Conservation (phyloP, 2,888 invertebrate species). For the Caenorhabditis sinica region DNA sequence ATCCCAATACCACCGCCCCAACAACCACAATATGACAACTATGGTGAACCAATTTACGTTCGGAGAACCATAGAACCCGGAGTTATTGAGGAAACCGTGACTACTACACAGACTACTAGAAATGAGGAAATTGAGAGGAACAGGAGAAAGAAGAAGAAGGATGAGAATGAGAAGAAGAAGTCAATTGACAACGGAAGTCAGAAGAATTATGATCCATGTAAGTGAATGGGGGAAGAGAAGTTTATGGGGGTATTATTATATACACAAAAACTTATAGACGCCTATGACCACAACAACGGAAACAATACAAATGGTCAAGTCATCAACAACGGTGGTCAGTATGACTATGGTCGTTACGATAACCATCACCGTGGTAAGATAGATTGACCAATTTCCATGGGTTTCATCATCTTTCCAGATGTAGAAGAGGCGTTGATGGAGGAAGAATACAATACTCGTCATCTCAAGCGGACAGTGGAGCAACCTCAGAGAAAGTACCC, state of each 20-base stretch:
- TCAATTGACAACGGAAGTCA: slow-evolving; percentile 6
- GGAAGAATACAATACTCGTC: slow-evolving; percentile 54
- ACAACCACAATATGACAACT: slow-evolving; percentile 54
- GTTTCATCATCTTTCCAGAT: slow-evolving; percentile 56
- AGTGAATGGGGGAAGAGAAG: background rate
- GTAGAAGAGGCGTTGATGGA: slow-evolving; percentile 58
- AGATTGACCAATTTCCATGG: background rate
- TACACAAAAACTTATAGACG: background rate
- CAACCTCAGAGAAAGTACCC: slow-evolving; percentile 35
- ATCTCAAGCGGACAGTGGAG: slow-evolving; percentile 50
- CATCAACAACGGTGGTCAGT: slow-evolving; percentile 5
- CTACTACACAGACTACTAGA: slow-evolving; percentile 64
- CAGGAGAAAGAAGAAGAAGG: slow-evolving; percentile 57
- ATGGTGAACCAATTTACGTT: slow-evolving; percentile 55
- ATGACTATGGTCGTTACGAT: slow-evolving; percentile 41
- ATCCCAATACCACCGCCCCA: background rate
- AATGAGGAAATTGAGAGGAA: slow-evolving; percentile 63
- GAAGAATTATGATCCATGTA: slow-evolving; percentile 48
- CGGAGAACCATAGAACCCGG: slow-evolving; percentile 28
- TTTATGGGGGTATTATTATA: background rate
- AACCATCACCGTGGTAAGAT: slow-evolving; percentile 42
- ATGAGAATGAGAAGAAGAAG: slow-evolving; percentile 39
- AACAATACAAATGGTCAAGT: background rate
- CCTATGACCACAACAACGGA: background rate
- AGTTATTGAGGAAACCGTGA: slow-evolving; percentile 64